Percentiles rank a stretch among this genome's conserved stretches.
phyloP scores from a whole-genome alignment of 2,797 vertebrate species.

The Myiotriccus ornatus region DNA sequence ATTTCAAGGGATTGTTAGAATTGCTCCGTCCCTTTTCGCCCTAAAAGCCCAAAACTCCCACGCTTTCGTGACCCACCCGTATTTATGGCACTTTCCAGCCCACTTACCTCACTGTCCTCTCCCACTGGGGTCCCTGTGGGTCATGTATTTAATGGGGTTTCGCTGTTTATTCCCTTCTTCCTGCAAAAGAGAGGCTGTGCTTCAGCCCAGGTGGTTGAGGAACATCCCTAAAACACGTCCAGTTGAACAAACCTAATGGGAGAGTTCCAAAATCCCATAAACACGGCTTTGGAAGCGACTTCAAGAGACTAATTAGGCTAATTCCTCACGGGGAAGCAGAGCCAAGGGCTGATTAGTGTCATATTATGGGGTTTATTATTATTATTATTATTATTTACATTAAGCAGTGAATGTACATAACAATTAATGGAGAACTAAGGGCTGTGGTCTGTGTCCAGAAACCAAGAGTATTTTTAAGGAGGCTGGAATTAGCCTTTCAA shows the following conservation, averaged over 20 bases:
- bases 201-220: rapidly evolving
- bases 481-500: background rate
- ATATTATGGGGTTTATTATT: background rate
- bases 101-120: background rate
- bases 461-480: background rate
- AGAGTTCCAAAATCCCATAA: background rate
- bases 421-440: background rate
- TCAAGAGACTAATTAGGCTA: background rate
- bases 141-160: background rate
- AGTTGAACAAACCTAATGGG: background rate
- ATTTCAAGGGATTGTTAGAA: background rate
- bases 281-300: background rate
- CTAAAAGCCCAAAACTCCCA: background rate
- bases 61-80: rapidly evolving
- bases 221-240: background rate
- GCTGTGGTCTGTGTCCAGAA: background rate
- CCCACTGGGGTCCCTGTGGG: background rate
- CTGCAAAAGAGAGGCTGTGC: background rate
- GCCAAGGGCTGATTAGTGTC: background rate
- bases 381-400: background rate
- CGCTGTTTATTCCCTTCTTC: background rate
- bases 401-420: background rate
- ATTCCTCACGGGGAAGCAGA: background rate
- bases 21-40: background rate
- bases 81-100: background rate